Conservation (phyloP, 64 coral and sea anemone genomes). For the Trachythela sp. region DNA sequence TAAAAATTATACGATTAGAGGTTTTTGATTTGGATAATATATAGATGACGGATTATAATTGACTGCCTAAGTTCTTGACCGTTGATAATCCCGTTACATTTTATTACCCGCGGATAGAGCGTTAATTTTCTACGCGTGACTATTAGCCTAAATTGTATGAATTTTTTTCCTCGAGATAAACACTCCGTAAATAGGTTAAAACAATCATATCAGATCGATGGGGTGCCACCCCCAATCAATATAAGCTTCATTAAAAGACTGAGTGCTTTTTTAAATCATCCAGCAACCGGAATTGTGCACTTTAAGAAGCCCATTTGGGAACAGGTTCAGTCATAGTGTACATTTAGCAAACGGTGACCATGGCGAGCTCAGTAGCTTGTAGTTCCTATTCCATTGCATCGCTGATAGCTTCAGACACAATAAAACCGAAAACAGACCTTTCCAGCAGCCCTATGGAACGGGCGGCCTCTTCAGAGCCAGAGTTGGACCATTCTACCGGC, state of each 20-base stretch:
- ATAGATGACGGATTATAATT: not conserved
- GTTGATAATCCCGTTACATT: not conserved
- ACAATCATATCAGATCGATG: not conserved
- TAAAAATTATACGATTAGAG: too few relatives aligned
- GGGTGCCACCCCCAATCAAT: not conserved
- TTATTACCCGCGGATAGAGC: not conserved
- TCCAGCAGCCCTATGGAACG: not conserved
- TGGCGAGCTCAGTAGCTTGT: not conserved
- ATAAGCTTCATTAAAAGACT: not conserved
- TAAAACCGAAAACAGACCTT: not conserved
- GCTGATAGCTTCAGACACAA: not conserved
- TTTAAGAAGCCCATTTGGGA: not conserved
- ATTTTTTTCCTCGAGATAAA: not conserved
- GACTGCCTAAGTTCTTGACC: not conserved
- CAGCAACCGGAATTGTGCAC: not conserved
- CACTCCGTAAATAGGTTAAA: constrained; percentile 14
- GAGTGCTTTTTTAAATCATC: not conserved
- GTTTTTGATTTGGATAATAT: not conserved
- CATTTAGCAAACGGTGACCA: not conserved
- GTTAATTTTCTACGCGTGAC: not conserved
- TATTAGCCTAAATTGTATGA: not conserved
- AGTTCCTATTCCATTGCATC: constrained; percentile 10
- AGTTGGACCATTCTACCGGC: not conserved
- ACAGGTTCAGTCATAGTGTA: not conserved
- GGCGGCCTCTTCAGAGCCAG: not conserved